phyloP scores from a whole-genome alignment of 1,140 invertebrate species.

The Pollicipes pollicipes region DNA sequence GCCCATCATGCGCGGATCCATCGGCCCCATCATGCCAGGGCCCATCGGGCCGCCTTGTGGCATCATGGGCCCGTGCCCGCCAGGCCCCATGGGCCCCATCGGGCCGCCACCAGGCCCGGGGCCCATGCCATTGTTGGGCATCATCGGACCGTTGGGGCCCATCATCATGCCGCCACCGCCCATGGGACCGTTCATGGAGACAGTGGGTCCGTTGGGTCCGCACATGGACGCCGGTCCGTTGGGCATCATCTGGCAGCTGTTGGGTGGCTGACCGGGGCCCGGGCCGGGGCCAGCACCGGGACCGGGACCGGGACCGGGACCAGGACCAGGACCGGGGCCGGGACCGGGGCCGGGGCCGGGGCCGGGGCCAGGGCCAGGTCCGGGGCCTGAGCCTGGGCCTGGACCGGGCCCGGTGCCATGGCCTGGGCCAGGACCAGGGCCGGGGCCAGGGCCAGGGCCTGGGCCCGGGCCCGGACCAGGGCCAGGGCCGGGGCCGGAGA shows the following conservation, averaged over 20 bases:
- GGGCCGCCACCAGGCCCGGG: slow-evolving; percentile 19
- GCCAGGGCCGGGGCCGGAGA: neutral
- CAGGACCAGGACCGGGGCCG: neutral
- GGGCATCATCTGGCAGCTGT: neutral
- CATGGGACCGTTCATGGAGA: slow-evolving; percentile 17
- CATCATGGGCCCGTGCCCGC: slow-evolving; percentile 23
- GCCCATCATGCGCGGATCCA: slow-evolving; percentile 18
- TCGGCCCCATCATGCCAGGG: slow-evolving; percentile 22
- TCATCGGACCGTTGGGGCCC: slow-evolving; percentile 10
- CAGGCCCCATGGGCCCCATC: slow-evolving; percentile 27
- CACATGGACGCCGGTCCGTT: neutral
- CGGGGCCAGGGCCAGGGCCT: neutral
- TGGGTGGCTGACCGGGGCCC: neutral
- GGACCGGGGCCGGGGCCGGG: slow-evolving; percentile 1
- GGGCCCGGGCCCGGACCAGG: slow-evolving; percentile 8
- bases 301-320: slow-evolving; percentile 10
- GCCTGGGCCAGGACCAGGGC: too few species aligned
- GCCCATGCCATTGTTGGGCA: slow-evolving; percentile 12
- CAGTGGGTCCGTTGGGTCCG: slow-evolving; percentile 13
- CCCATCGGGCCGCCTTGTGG: slow-evolving; percentile 21
- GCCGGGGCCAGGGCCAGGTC: slow-evolving; percentile 10
- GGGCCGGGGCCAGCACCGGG: slow-evolving; percentile 8
- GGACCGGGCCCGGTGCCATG: slow-evolving; percentile 24
- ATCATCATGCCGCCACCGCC: slow-evolving; percentile 11
- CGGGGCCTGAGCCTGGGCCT: slow-evolving; percentile 17